Base-by-base conservation (phyloP, 2,888 invertebrate species). In the Andrena hattorfiana region DNA sequence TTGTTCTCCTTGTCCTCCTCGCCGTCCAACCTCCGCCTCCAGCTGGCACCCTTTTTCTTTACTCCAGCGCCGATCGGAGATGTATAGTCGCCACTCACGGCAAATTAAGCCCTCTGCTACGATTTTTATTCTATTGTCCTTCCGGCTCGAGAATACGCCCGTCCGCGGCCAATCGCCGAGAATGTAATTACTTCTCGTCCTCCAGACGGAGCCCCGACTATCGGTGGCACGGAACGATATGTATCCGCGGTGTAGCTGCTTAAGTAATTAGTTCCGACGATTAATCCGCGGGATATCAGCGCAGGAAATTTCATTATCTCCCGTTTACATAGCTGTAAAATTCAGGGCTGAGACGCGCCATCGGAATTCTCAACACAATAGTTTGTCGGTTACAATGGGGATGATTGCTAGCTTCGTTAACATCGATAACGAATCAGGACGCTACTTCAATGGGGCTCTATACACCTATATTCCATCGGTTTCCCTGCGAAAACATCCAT, bases 91-190 rank as follows among this genome's bases (percentile, higher is more conserved):
- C 72, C 85, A 84, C 84, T 85, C 85, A 63, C 84, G 81, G 81
- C 84, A 84, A 85, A 85, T 84, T 85, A 85, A 85, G 84, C 84
- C 84, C 85, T 84, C 84, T 79, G 84, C 84, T 84, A 84, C 84
- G 79, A 84, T 83, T 84, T 42, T 84, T 78, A 83, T 84, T 79
- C 84, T 73, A 79, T 83, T 84, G 83, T 84, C 75, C 83, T 84
- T 78, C 71, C 83, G 74, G 83, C 83, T 26, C 70, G 78, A 83
- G 59, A 78, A 71, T 74, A 77, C 71, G 71, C 84, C 83, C 69
- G 60, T 78, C 67, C 68, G 59, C 63, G 71, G 75, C 79, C 84
- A 75, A 84, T 84, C 83, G 64, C 59, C 63, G 71, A 59, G 83
- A 79, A 83, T 76, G 71, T 83, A 84, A 84, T 84, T 84, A 84